Evolutionary conservation across 1,140 invertebrate species (phyloP).

Genomic region (Drosophila cardini): DNA sequence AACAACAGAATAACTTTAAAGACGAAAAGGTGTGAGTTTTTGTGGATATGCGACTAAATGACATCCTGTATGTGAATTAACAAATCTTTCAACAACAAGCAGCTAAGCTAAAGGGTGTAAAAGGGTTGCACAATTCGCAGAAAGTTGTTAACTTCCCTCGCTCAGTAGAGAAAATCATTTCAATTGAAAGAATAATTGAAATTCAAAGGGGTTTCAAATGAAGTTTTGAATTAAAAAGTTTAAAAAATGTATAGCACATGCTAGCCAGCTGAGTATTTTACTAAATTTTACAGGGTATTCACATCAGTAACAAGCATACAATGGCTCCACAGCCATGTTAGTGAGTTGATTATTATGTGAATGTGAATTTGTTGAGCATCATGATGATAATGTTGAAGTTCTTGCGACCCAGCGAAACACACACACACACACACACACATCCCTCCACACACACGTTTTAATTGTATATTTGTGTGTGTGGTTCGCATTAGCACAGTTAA

Average conservation of each 20-base stretch:
- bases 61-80: slow-evolving; percentile 16
- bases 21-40: not conserved
- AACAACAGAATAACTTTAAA: slow-evolving; percentile 32
- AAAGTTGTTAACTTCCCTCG: not conserved
- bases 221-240: too few species aligned
- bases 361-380: slow-evolving; percentile 50
- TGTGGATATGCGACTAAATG: not conserved
- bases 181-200: too few species aligned
- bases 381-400: slow-evolving; percentile 47
- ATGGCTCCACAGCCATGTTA: slow-evolving; percentile 36
- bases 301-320: slow-evolving; percentile 48
- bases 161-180: too few species aligned
- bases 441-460: slow-evolving; percentile 10
- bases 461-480: slow-evolving; percentile 36
- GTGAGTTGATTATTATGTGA: slow-evolving; percentile 41
- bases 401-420: slow-evolving; percentile 40
- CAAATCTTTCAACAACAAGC: not conserved
- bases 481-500: slow-evolving; percentile 68
- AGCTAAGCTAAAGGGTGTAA: not conserved
- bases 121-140: not conserved
- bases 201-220: too few species aligned
- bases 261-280: too few species aligned
- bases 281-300: slow-evolving; percentile 30
- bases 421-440: slow-evolving; percentile 24
- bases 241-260: too few species aligned